phyloP scores from a whole-genome alignment of 2,888 invertebrate genomes.

The Hydriomena furcata region DNA sequence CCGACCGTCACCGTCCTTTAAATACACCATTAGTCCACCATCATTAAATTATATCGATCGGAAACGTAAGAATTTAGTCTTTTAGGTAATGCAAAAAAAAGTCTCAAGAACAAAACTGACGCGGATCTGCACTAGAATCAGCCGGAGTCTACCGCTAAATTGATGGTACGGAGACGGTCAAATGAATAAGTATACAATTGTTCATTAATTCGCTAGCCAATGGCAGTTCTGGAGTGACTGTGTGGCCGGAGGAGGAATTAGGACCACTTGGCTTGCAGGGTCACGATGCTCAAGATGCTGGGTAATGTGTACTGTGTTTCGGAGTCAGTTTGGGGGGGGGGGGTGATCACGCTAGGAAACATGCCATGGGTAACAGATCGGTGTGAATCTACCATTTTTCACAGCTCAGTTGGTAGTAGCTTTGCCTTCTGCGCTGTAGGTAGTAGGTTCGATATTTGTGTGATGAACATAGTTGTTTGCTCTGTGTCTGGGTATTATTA shows the following conservation, averaged over 20 bases:
- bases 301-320: background rate
- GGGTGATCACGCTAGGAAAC: too few species aligned
- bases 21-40: slow-evolving; percentile 64
- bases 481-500: too few species aligned
- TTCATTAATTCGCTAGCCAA: slow-evolving; percentile 74
- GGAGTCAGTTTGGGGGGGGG: too few species aligned
- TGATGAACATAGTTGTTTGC: too few species aligned
- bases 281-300: slow-evolving; percentile 47
- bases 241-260: slow-evolving; percentile 66
- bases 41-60: slow-evolving; percentile 25
- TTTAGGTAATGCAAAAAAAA: background rate
- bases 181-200: slow-evolving; percentile 73
- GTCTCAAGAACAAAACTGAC: background rate
- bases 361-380: too few species aligned
- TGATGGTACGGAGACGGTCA: slow-evolving; percentile 65
- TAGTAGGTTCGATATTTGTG: too few species aligned
- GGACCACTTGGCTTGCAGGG: slow-evolving; percentile 74
- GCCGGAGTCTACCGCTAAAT: slow-evolving; percentile 67
- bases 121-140: slow-evolving; percentile 30
- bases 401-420: too few species aligned
- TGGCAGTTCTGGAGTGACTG: slow-evolving; percentile 50
- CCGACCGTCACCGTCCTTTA: slow-evolving; percentile 57
- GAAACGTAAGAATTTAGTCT: too few species aligned
- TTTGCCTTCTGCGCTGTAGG: too few species aligned
- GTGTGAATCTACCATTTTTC: too few species aligned